These are phyloP conservation scores for Aythya baeri DNA, from an alignment of 2,113 vertebrate species.

Conservation along the genomic window DNA sequence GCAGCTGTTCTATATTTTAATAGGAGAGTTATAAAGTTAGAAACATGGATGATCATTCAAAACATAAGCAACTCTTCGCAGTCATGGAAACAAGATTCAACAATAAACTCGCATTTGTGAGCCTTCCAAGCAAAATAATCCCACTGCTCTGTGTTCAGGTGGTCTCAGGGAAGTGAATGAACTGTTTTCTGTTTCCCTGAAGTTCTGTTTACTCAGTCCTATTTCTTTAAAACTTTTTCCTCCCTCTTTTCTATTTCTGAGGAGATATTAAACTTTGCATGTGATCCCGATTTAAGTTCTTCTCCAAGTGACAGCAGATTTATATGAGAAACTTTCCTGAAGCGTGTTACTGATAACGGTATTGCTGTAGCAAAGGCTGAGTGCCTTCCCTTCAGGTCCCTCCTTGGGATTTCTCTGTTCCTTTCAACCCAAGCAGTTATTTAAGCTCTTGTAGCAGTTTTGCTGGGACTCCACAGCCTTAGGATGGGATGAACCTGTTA, in stretches of 20 bases:
- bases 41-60: conserved; percentile 70
- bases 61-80: conserved; percentile 73
- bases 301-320: neutral
- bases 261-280: conserved; percentile 1
- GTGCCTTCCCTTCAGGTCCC: neutral
- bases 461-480: neutral
- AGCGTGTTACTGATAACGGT: neutral
- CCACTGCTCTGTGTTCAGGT: conserved; percentile 68
- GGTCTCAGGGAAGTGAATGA: conserved; percentile 60
- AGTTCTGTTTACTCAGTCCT: neutral
- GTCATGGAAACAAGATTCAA: conserved; percentile 75
- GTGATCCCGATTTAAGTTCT: conserved; percentile 10
- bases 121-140: conserved; percentile 74
- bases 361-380: neutral
- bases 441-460: neutral
- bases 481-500: neutral
- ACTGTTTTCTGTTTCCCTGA: neutral
- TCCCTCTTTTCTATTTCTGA: conserved; percentile 18
- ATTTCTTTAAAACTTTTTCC: neutral
- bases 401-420: neutral
- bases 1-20: conserved; percentile 82
- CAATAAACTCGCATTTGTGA: conserved; percentile 77
- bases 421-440: neutral
- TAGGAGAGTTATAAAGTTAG: conserved; percentile 74
- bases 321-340: neutral